Evolutionary conservation across 2,888 invertebrate genomes (phyloP), one percentile per base, ranked within the genome.

Genomic region (Dynastes maya): DNA sequence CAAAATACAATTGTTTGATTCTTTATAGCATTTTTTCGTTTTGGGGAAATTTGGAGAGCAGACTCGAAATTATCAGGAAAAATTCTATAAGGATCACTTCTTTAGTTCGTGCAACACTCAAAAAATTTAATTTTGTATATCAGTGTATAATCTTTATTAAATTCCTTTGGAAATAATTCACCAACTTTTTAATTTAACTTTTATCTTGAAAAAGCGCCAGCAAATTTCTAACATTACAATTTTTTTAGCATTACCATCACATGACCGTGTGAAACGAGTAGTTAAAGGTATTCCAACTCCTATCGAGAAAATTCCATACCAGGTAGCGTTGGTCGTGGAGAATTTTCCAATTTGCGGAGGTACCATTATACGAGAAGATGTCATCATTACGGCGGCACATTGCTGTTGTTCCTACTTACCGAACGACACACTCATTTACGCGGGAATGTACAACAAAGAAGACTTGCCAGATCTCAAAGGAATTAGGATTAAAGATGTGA

Each of bases 361-460:
- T 4, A 3, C 76, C 8, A 68, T 76, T n/a, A 67, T 76, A 9
- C 11, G n/a, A 76, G 37, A 67, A n/a, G 32, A 76, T 58, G 40
- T 76, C 16, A 55, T 76, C 9, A n/a, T 76, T 11, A 67, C 76
- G 13, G 76, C 76, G 13, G 76, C 76, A 9, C 67, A 65, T 29
- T 58, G 64, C 40, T 13, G 27, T 37, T 55, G 65, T 29, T 32
- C 40, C 5, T 76, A 76, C 27, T 64, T 45, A 40, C 67, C 76
- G 0, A 53, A 53, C 32, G 53, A 16, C 1, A 40, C 55, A 8
- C 27, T 55, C 13, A 5, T 67, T 49, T 76, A 76, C 40, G 55
- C 76, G 5, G 76, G 76, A n/a, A 58, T 76, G 51, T 53, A 16
- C 11, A 29, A 22, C 6, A 58, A 67, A 53, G 16, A 53, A 11